These are phyloP conservation scores for Serripes groenlandicus DNA, from an alignment of 2,888 invertebrate genomes.

Conservation along the genomic window DNA sequence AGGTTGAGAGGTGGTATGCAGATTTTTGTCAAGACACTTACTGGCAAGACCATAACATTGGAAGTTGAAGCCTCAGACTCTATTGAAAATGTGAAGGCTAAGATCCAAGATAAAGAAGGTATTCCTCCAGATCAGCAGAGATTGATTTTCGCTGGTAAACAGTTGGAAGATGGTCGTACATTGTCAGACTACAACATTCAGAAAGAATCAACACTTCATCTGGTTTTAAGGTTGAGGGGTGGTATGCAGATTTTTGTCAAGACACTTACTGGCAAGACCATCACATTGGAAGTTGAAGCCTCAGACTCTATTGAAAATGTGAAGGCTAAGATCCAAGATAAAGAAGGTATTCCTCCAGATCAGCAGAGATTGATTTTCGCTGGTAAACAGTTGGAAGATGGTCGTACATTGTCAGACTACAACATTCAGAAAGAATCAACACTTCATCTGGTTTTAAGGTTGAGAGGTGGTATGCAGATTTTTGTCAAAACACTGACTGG, in stretches of 20 bases:
- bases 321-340: constrained; percentile 89
- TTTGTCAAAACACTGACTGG: constrained; percentile 88
- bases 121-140: constrained; percentile 93
- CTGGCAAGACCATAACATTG: constrained; percentile 86
- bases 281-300: constrained; percentile 89
- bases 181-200: constrained; percentile 98
- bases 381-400: constrained; percentile 98
- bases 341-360: constrained; percentile 90
- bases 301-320: constrained; percentile 98
- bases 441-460: constrained; percentile 95
- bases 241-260: constrained; percentile 92
- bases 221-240: constrained; percentile 96
- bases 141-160: constrained; percentile 97
- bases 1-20: constrained; percentile 96
- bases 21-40: constrained; percentile 90
- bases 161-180: constrained; percentile 97
- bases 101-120: constrained; percentile 88
- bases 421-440: constrained; percentile 99
- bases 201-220: constrained; percentile 97
- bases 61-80: constrained; percentile 94
- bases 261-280: constrained; percentile 86
- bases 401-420: constrained; percentile 96
- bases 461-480: constrained; percentile 96
- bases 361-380: constrained; percentile 97
- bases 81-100: constrained; percentile 96